These are phyloP conservation scores for Lipotes vexillifer DNA, from an alignment of 2,113 vertebrate species.

Conservation along the genomic window DNA sequence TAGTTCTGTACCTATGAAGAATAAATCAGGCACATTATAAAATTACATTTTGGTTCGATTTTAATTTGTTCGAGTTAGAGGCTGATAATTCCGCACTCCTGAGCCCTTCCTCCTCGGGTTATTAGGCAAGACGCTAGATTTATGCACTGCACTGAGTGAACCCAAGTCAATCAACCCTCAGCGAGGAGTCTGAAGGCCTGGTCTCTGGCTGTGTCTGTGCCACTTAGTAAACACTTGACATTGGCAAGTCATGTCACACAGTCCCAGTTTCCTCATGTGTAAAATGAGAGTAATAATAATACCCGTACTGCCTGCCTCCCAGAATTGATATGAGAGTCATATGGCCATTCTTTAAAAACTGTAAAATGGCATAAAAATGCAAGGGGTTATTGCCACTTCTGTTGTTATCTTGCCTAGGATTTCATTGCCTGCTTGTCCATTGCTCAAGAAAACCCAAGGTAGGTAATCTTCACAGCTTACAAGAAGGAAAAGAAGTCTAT, in stretches of 20 bases:
- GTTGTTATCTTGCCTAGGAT: neutral
- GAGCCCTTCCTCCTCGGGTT: neutral
- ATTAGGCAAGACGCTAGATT: neutral
- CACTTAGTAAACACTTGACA: neutral
- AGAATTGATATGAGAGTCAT: neutral
- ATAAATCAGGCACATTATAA: neutral
- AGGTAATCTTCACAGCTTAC: neutral
- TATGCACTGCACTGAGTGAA: neutral
- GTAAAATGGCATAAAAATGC: neutral
- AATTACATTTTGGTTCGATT: neutral
- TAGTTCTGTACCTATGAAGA: neutral
- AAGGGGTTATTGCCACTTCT: neutral
- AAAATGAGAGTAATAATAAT: neutral
- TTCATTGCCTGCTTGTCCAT: neutral
- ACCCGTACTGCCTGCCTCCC: neutral
- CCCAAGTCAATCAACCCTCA: neutral
- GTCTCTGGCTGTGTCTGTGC: neutral
- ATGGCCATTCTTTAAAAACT: neutral
- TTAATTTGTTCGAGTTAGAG: neutral
- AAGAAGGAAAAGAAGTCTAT: neutral
- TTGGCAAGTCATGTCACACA: neutral
- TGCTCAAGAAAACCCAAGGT: constrained; percentile 8
- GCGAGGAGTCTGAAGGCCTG: neutral
- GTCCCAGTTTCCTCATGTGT: neutral
- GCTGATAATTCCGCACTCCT: neutral